phyloP scores from a whole-genome alignment of 2,113 vertebrate genomes.

The Eubucco bourcierii region DNA sequence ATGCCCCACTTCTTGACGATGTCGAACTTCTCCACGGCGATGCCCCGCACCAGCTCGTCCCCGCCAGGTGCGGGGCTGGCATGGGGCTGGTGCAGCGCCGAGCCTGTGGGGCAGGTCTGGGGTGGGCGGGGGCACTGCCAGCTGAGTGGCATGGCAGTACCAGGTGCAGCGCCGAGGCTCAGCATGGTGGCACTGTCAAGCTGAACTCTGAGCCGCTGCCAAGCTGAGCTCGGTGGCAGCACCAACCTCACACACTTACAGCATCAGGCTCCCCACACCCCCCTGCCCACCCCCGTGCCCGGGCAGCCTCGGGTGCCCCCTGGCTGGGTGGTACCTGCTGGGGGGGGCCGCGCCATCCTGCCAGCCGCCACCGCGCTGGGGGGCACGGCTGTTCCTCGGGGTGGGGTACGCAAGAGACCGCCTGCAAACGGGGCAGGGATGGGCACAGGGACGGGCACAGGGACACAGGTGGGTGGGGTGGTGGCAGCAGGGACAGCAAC shows the following conservation, averaged over 20 bases:
- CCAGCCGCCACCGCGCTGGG: background rate
- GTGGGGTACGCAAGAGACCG: background rate
- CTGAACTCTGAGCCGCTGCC: too few relatives aligned
- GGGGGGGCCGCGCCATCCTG: background rate
- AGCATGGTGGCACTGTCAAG: too few relatives aligned
- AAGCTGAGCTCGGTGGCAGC: too few relatives aligned
- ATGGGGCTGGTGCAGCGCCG: slow-evolving; percentile 85
- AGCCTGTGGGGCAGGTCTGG: slow-evolving; percentile 70
- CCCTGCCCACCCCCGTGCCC: too few relatives aligned
- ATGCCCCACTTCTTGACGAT: slow-evolving; percentile 94
- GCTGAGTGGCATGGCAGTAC: too few relatives aligned
- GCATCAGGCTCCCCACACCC: too few relatives aligned
- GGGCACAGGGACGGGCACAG: too few relatives aligned
- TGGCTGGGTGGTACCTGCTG: background rate
- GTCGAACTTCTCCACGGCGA: slow-evolving; percentile 95
- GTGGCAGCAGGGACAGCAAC: too few relatives aligned
- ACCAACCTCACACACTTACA: too few relatives aligned
- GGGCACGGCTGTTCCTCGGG: background rate
- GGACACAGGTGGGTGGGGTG: too few relatives aligned
- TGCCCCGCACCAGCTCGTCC: slow-evolving; percentile 85
- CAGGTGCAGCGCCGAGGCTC: too few relatives aligned
- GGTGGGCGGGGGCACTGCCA: background rate
- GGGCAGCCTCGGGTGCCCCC: too few relatives aligned
- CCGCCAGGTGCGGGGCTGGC: slow-evolving; percentile 68
- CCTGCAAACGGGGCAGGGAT: background rate